Conservation (phyloP, 2,113 vertebrate genomes). For the human (Homo sapiens) region DNA sequence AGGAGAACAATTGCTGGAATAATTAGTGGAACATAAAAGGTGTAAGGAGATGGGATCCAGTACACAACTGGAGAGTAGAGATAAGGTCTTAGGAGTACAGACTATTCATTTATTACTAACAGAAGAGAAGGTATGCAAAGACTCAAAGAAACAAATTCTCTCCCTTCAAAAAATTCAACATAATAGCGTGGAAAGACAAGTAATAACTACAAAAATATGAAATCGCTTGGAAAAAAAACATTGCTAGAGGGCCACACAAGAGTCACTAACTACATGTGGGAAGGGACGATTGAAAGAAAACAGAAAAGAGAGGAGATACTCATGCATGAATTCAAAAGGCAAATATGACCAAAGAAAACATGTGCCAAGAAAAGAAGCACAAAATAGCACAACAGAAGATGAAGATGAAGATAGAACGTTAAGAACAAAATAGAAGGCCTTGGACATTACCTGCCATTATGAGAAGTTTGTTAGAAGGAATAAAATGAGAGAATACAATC, state of each 20-base stretch:
- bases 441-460: background rate
- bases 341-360: background rate
- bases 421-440: background rate
- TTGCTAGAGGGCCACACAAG: background rate
- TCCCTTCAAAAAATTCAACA: background rate
- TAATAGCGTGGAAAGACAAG: background rate
- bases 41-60: background rate
- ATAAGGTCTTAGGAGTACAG: background rate
- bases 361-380: background rate
- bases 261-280: background rate
- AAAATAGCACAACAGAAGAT: background rate
- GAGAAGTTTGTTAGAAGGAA: background rate
- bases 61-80: background rate
- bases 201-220: background rate
- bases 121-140: background rate
- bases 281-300: background rate
- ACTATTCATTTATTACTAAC: constrained; percentile 8
- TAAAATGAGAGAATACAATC: constrained; percentile 9
- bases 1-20: background rate
- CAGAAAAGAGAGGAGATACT: background rate
- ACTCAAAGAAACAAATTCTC: background rate
- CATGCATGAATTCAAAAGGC: background rate
- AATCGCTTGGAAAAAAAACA: background rate
- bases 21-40: background rate
- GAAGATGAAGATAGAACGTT: background rate